Percentiles rank a stretch among this genome's conserved stretches.
phyloP scores from a whole-genome alignment of 2,797 vertebrate genomes.

The Macroramphosus scolopax region DNA sequence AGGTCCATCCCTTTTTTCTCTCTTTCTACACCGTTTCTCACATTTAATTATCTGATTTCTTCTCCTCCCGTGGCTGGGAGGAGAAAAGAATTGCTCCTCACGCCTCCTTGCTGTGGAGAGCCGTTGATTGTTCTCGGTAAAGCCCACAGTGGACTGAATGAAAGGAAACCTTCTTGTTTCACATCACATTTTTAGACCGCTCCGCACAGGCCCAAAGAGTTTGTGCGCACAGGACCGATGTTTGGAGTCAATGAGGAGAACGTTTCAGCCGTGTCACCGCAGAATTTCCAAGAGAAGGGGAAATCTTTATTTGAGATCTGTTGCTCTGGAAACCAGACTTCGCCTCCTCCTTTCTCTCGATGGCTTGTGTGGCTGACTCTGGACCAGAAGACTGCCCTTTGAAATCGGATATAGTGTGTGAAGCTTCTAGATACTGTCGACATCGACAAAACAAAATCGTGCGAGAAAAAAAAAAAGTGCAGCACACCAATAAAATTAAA shows the following conservation, averaged over 20 bases:
- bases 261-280: constrained; percentile 79
- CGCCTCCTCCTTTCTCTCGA: constrained; percentile 28
- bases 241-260: constrained; percentile 82
- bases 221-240: constrained; percentile 77
- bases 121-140: constrained; percentile 81
- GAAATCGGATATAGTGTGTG: constrained; percentile 36
- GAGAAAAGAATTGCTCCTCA: constrained; percentile 85
- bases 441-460: too few species aligned
- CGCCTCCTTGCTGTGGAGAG: constrained; percentile 82
- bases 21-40: constrained; percentile 82
- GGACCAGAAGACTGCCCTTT: constrained; percentile 26
- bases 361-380: constrained; percentile 25
- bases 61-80: constrained; percentile 83
- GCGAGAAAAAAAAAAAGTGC: too few species aligned
- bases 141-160: constrained; percentile 81
- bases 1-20: constrained; percentile 78
- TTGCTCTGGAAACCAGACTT: constrained; percentile 59
- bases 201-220: constrained; percentile 78
- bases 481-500: too few species aligned
- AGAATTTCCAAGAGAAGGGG: constrained; percentile 67
- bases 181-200: constrained; percentile 81
- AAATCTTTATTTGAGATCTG: constrained; percentile 89
- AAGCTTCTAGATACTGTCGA: constrained; percentile 17
- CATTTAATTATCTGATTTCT: constrained; percentile 96
- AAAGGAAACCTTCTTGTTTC: constrained; percentile 82